Evolutionary conservation across 2,888 invertebrate genomes (phyloP).

Genomic region (Eupsilia transversa): DNA sequence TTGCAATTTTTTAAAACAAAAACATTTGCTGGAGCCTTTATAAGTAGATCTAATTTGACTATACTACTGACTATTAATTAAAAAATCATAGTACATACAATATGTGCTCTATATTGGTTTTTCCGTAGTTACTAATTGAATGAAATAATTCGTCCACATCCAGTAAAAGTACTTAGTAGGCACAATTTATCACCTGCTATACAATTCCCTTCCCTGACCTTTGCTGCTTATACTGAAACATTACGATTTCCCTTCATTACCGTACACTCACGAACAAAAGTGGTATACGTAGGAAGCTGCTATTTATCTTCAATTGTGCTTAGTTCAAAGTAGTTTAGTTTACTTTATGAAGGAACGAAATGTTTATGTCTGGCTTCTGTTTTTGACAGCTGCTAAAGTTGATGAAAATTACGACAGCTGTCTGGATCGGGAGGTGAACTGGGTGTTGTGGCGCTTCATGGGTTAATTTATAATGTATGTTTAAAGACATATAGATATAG

Average conservation of each 20-base stretch:
- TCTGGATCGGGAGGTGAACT: background rate
- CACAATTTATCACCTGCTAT: slow-evolving; percentile 18
- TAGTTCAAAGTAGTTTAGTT: slow-evolving; percentile 7
- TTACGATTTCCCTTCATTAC: slow-evolving; percentile 4
- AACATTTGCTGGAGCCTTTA: background rate
- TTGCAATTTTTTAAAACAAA: background rate
- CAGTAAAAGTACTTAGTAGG: background rate
- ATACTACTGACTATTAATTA: background rate
- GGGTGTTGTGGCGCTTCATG: background rate
- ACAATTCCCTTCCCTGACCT: slow-evolving; percentile 16
- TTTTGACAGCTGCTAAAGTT: slow-evolving; percentile 25
- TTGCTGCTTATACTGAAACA: slow-evolving; percentile 5
- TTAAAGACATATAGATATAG: no score
- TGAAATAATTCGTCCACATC: background rate
- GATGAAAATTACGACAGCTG: slow-evolving; percentile 3
- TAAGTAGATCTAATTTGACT: background rate
- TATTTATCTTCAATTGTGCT: slow-evolving; percentile 38
- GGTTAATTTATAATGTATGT: no score
- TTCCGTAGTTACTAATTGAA: background rate
- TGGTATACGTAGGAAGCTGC: background rate
- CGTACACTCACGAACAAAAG: slow-evolving; percentile 13
- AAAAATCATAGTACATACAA: background rate
- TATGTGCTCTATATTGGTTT: background rate
- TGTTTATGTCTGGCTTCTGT: slow-evolving; percentile 18
- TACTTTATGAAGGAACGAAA: slow-evolving; percentile 10